Base-by-base conservation (phyloP, 2,888 invertebrate species). In the Glaucopsyche alexis region DNA sequence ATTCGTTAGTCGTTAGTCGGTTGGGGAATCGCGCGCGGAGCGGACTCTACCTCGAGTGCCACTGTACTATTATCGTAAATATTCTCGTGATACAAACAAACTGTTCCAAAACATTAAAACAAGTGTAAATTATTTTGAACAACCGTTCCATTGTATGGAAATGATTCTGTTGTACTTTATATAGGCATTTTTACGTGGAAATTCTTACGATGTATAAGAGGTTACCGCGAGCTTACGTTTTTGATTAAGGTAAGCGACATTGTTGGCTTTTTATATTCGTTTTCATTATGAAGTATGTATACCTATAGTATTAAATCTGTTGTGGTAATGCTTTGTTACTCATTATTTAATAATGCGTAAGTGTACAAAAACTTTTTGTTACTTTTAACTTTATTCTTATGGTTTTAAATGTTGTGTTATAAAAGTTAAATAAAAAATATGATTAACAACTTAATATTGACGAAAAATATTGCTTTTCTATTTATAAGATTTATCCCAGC, bases 241-340 rank as follows among this genome's bases (percentile, higher is more conserved):
- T 60, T 60, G 60, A 60, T 60, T 60, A 60, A 60, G 60, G 60
- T 60, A 38, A 60, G 60, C 29, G 60, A 38, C 55, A 60, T 60
- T 60, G 55, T 60, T 60, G 29, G 60, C 11, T 29, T 60, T 60
- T 60, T 60, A 29, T 29, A 38, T 60, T 60, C 6, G 13, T 60
- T 60, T 60, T 60, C 60, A 29, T 60, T 38, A 60, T 52, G 52
- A n/a, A 52, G 16, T 60, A 19, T 60, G 11, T 60, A 52, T 4
- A 55, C 7, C 47, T 47, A 13, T 47, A 13, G 13, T 47, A 47
- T 42, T 7, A 8, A 7, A 7, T 42, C 42, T 47, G 8, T 47
- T 47, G 47, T 47, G 19, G 9, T 11, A 29, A 29, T 60, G 19
- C 19, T 16, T 13, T 14, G 29, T 60, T 38, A 60, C 14, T 7